Evolutionary conservation across 2,888 invertebrate species (phyloP), one percentile per base, ranked within the genome.

Genomic region (Minunthozetes semirufus): DNA sequence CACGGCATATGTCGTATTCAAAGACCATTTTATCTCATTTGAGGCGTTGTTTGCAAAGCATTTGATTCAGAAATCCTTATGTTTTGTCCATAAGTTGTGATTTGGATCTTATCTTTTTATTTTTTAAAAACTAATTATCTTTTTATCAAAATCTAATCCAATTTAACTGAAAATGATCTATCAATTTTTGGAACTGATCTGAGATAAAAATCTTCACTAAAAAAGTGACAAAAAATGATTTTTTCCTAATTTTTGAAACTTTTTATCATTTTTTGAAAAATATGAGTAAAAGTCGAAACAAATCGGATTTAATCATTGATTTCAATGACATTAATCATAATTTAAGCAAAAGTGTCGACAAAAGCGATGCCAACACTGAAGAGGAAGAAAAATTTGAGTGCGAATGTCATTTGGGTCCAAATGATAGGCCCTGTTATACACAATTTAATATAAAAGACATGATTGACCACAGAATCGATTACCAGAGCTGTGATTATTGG

Each of bases 1-100:
- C 19, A 59, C n/a, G 5, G 25, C 25, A 59, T 59, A 59, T 59
- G 59, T 59, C 27, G 17, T 19, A 59, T 15, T 17, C 59, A 59
- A 59, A 59, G 59, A 59, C 59, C 59, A 59, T 59, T 59, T 59
- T 59, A 13, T 59, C 59, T 59, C 59, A 59, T 59, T 59, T 59
- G 59, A 59, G 29, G 17, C 27, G 27, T 59, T 25, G 25, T 27
- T 19, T 59, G 27, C 59, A 25, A 17, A 42, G 42, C 42, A 13
- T 42, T 42, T 42, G 8, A 42, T 4, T 42, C 8, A 42, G 5
- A 42, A 42, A 42, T 42, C 42, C 13, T 42, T 42, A 42, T 42
- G 42, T 42, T 42, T 42, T 42, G 42, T 11, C 42, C 42, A 42
- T 42, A 42, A 42, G 42, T 42, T 42, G 11, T 13, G 42, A 42